Base-by-base conservation (phyloP, 1,140 invertebrate species). In the Drosophila seguyi region DNA sequence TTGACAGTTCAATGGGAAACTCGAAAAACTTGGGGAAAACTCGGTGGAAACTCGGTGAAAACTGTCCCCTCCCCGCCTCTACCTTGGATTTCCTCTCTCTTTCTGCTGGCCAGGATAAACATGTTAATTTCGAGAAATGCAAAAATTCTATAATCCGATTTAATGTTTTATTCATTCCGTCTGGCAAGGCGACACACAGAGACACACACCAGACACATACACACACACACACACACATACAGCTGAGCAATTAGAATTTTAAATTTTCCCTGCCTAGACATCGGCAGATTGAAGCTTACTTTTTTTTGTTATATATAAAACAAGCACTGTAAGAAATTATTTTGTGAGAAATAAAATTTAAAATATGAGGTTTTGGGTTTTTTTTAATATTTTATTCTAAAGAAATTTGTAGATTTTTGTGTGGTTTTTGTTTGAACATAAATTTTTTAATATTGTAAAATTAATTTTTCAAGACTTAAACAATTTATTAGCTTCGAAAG, bases 141-240 rank as follows among this genome's bases (percentile, higher is more conserved):
- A 81, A 88, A 87, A 87, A 83, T 87, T 87, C 84, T 87, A 88
- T 88, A 87, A 87, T 87, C 83, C 83, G 83, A 87, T 87, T 87
- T 87, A 88, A 87, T 87, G 83, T 87, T 87, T 87, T 87, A 87
- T 87, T 87, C 83, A 87, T 87, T 87, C 81, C 79, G 80, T 78
- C 50, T 42, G 73, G 22, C 14, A 76, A 45, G 47, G 60, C 60
- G 56, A 75, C 56, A 41, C 20, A 34, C 25, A 22, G 10, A 22
- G 10, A 22, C 25, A 27, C n/a, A 27, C 27, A 27, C 27, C 27
- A 27, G 27, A 27, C 31, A 34, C 6, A 34, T 10, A 34, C 31
- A 73, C 41, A 39, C 13, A 36, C 22, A 65, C 34, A 38, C 48
- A 56, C 44, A 48, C 34, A 73, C 41, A 61, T 22, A 29, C 34